These are phyloP conservation scores for Poeciliopsis gracilis DNA, from an alignment of 2,797 vertebrate genomes.

Conservation along the genomic window DNA sequence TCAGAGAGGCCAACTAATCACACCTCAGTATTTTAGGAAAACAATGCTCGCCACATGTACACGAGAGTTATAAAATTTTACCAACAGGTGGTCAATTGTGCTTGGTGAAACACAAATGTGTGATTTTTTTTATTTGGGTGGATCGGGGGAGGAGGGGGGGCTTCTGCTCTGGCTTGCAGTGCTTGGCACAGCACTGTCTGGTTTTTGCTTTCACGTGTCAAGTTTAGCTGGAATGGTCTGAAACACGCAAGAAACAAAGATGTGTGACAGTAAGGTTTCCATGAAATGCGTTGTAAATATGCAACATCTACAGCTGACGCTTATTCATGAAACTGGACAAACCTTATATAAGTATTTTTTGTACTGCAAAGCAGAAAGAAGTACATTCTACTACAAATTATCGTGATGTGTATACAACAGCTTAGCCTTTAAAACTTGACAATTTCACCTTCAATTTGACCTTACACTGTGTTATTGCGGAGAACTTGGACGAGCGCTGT, in stretches of 20 bases:
- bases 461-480: background rate
- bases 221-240: constrained; percentile 29
- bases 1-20: constrained; percentile 51
- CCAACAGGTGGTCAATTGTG: constrained; percentile 50
- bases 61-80: constrained; percentile 38
- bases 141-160: constrained; percentile 20
- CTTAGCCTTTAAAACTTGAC: background rate
- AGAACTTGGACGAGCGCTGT: background rate
- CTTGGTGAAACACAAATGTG: background rate
- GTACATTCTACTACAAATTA: background rate
- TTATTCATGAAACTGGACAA: background rate
- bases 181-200: constrained; percentile 34
- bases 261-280: background rate
- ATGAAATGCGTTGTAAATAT: background rate
- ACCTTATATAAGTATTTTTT: background rate
- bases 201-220: constrained; percentile 31
- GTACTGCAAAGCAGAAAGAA: background rate
- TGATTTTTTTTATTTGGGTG: constrained; percentile 33
- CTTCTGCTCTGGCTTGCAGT: constrained; percentile 34
- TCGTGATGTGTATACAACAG: background rate
- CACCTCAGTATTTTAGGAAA: constrained; percentile 38
- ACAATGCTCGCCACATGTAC: constrained; percentile 36
- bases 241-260: constrained; percentile 17
- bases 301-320: background rate
- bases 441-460: background rate